A percentile compares a stretch with the other conserved stretches of the same genome.
Evolutionary conservation across 2,797 vertebrate genomes (phyloP).

Genomic region (Acanthis flammea): DNA sequence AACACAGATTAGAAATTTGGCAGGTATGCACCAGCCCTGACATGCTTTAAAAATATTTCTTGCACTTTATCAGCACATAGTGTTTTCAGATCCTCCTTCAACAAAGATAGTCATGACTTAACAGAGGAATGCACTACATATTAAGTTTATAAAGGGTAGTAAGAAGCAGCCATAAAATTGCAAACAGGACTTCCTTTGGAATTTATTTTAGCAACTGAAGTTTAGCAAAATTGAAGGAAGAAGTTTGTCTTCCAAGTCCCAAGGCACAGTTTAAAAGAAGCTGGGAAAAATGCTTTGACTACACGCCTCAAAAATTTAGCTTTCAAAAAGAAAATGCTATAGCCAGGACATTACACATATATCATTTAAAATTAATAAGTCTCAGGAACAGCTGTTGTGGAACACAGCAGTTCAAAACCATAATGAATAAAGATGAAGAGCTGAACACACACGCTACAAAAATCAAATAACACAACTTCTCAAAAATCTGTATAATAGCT

Average conservation of each 20-base stretch:
- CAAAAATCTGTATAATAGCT: neutral
- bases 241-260: neutral
- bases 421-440: neutral
- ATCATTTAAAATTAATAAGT: neutral
- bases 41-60: neutral
- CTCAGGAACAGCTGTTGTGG: neutral
- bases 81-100: neutral
- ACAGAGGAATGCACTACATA: neutral
- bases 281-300: neutral
- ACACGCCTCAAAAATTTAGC: neutral
- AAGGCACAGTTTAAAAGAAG: neutral
- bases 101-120: neutral
- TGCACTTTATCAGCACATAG: neutral
- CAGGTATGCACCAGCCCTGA: neutral
- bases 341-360: neutral
- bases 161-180: neutral
- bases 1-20: neutral
- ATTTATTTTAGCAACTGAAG: neutral
- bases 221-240: neutral
- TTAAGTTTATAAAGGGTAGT: neutral
- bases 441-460: neutral
- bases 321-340: neutral
- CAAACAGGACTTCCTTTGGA: neutral
- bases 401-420: neutral
- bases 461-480: neutral